Percentiles rank a stretch among this genome's conserved stretches.
Evolutionary conservation across 2,888 invertebrate genomes (phyloP).

Genomic region (Drosophila leonis): DNA sequence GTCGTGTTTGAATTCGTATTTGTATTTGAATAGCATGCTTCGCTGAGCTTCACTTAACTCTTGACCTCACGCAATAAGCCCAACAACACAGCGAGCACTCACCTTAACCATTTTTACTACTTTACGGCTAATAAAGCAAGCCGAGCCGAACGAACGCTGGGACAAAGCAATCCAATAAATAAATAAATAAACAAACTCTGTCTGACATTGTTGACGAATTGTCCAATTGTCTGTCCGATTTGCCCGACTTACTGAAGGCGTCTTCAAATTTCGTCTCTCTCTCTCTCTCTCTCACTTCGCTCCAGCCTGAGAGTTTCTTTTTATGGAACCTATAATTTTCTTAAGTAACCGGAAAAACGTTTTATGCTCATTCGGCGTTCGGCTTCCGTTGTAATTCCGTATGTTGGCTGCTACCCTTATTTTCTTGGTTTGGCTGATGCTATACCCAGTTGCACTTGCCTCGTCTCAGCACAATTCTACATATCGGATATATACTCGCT

Average conservation of each 20-base stretch:
- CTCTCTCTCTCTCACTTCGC: neutral
- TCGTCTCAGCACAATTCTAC: constrained; percentile 8
- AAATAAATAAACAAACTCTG: constrained; percentile 42
- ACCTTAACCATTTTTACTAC: constrained; percentile 57
- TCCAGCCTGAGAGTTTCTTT: constrained; percentile 24
- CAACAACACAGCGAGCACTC: constrained; percentile 22
- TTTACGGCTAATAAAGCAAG: constrained; percentile 74
- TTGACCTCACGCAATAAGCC: constrained; percentile 71
- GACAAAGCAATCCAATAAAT: constrained; percentile 59
- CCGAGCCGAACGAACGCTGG: constrained; percentile 21
- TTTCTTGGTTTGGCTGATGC: constrained; percentile 1
- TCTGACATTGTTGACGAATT: constrained; percentile 58
- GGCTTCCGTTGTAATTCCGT: constrained; percentile 42
- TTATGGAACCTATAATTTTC: constrained; percentile 72
- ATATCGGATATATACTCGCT: constrained; percentile 9
- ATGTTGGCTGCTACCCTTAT: constrained; percentile 20
- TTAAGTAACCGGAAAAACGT: constrained; percentile 71
- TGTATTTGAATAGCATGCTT: constrained; percentile 63
- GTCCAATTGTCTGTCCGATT: constrained; percentile 29
- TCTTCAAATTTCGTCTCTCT: constrained; percentile 9
- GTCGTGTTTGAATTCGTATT: constrained; percentile 9
- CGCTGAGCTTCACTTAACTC: constrained; percentile 65
- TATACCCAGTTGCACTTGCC: neutral
- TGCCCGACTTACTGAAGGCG: constrained; percentile 13
- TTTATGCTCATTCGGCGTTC: constrained; percentile 46